Evolutionary conservation across 2,888 invertebrate species (phyloP).

Genomic region (Thyatira batis): DNA sequence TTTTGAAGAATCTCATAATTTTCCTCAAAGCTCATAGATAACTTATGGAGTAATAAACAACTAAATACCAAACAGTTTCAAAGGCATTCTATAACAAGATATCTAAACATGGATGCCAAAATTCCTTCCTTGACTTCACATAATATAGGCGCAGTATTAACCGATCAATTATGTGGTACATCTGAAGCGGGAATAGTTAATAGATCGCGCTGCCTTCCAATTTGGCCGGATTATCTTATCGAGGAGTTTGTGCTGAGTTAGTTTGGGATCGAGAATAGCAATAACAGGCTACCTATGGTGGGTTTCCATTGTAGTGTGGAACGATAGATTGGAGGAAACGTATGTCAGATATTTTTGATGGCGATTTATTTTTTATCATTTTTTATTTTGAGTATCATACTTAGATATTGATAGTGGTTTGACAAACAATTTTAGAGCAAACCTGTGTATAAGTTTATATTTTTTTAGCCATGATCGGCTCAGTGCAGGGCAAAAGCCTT

Average conservation of each 20-base stretch:
- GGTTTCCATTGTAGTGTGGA: constrained; percentile 30
- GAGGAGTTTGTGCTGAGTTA: constrained; percentile 35
- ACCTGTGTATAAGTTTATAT: no score
- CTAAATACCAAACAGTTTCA: no score
- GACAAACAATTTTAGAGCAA: no score
- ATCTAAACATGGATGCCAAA: background rate
- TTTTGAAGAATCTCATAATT: no score
- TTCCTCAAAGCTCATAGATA: no score
- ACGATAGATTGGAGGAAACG: background rate
- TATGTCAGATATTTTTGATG: no score
- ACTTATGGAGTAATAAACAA: no score
- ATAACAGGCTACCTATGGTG: constrained; percentile 35
- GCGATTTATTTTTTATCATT: no score
- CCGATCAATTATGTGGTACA: constrained; percentile 35
- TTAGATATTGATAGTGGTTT: no score
- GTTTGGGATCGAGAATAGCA: constrained; percentile 39
- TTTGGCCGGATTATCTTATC: constrained; percentile 57
- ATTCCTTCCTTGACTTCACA: background rate
- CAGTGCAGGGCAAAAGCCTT: no score
- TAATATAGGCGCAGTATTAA: constrained; percentile 7
- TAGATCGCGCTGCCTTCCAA: constrained; percentile 47
- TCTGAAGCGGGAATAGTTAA: constrained; percentile 33
- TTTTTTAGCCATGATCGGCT: no score
- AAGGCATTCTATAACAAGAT: background rate
- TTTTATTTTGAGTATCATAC: no score